Percentiles rank a stretch among this genome's conserved stretches.
These are phyloP conservation scores for Xenopus laevis DNA, from an alignment of 2,113 vertebrate genomes.

Conservation along the genomic window DNA sequence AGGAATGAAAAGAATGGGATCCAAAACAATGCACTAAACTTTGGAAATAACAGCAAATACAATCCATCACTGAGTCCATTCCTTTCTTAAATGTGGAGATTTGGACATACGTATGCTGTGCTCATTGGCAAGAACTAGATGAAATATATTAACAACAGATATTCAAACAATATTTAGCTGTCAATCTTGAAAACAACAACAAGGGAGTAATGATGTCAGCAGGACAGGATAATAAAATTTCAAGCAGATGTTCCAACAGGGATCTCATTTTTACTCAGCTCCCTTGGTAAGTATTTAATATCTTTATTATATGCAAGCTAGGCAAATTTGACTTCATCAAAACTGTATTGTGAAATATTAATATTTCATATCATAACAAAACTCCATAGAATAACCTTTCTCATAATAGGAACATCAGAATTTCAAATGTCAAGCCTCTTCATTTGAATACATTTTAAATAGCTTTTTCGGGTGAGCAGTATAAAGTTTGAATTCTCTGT, in stretches of 20 bases:
- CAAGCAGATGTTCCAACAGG: slow-evolving; percentile 75
- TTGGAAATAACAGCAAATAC: slow-evolving; percentile 50
- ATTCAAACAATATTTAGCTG: slow-evolving; percentile 74
- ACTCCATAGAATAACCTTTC: slow-evolving; percentile 71
- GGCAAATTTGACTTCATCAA: slow-evolving; percentile 75
- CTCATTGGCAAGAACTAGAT: background rate
- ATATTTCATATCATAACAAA: slow-evolving; percentile 75
- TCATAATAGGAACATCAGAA: slow-evolving; percentile 67
- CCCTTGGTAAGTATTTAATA: slow-evolving; percentile 78
- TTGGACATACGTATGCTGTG: slow-evolving; percentile 6
- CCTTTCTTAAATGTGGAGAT: slow-evolving; percentile 9
- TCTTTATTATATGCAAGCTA: slow-evolving; percentile 75
- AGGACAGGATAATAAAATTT: slow-evolving; percentile 75
- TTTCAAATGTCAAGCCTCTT: slow-evolving; percentile 71
- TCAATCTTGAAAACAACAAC: slow-evolving; percentile 68
- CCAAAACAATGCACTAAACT: slow-evolving; percentile 64
- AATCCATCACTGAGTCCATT: slow-evolving; percentile 52
- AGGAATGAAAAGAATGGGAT: slow-evolving; percentile 63
- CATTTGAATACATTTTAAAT: slow-evolving; percentile 69
- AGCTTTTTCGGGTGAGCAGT: slow-evolving; percentile 57
- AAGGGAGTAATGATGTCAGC: slow-evolving; percentile 64
- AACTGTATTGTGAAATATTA: slow-evolving; percentile 76
- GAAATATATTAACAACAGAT: slow-evolving; percentile 67
- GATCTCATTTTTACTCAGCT: slow-evolving; percentile 72
- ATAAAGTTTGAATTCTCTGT: slow-evolving; percentile 53